Conservation (phyloP, 2,797 vertebrate genomes). For the Ceryle rudis region DNA sequence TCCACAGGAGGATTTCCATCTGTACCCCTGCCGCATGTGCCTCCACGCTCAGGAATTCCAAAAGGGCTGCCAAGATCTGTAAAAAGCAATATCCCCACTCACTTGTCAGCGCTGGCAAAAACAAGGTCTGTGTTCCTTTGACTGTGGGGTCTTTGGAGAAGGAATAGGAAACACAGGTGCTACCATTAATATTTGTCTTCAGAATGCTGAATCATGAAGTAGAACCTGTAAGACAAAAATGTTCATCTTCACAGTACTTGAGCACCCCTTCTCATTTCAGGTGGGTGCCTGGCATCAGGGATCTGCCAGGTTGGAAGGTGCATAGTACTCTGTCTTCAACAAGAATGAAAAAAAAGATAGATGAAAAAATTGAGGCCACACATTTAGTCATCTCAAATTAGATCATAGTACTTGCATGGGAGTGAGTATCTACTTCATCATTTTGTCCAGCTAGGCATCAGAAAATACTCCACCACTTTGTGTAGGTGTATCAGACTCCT, state of each 20-base stretch:
- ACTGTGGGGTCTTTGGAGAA: neutral
- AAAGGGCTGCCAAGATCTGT: constrained; percentile 43
- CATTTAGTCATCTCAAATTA: neutral
- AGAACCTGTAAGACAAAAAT: neutral
- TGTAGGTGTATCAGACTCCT: neutral
- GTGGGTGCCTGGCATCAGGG: neutral
- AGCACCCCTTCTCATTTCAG: neutral
- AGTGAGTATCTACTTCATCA: neutral
- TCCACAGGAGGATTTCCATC: constrained; percentile 33
- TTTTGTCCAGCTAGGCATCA: neutral
- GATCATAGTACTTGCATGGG: neutral
- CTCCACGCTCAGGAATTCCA: constrained; percentile 34
- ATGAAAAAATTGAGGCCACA: neutral
- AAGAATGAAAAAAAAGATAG: neutral
- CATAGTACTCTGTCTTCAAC: neutral
- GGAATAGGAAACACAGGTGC: constrained; percentile 16
- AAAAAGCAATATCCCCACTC: constrained; percentile 22
- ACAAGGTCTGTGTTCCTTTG: constrained; percentile 45
- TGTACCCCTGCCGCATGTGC: neutral
- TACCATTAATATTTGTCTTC: constrained; percentile 29
- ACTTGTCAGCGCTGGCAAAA: constrained; percentile 23
- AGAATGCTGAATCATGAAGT: neutral
- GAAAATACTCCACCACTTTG: neutral
- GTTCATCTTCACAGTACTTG: neutral
- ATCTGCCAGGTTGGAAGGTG: neutral